Evolutionary conservation across 2,113 vertebrate genomes (phyloP), one percentile per base, ranked within the genome.

Genomic region (Gadus chalcogrammus): DNA sequence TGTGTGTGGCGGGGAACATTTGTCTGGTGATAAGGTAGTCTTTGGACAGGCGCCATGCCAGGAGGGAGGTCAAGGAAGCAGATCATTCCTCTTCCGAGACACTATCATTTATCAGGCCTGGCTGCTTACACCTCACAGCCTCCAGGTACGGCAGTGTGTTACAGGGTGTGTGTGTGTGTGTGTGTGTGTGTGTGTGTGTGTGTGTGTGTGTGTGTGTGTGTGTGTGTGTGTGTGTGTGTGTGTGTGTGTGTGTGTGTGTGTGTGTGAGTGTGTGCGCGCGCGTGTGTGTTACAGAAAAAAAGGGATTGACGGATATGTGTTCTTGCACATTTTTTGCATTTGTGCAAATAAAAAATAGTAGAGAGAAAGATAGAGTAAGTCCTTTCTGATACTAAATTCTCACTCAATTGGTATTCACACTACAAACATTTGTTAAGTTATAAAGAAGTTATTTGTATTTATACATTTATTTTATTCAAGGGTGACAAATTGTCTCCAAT

Each of bases 51-150:
- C 88, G 84, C 85, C 82, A 87, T 88, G 88, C 87, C 84, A 88
- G 85, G 75, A 85, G 87, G 85, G 87, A 85, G 87, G 88, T 90
- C 88, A 88, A 84, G 84, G 76, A 78, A 88, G 78, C 78, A 75
- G 84, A 76, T 88, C 85, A 87, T 88, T 88, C 78, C 83, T 87
- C 88, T 85, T 85, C 68, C 64, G 8, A 67, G 88, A 88, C 87
- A 84, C 82, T 87, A 85, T 53, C 76, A 88, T 90, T 88, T 82
- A 84, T 90, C 87, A 82, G 82, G 75, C 72, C 71, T 80, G 85
- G 81, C 83, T 87, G 74, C 80, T 79, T 85, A 82, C 73, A 84
- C 84, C 84, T 83, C 80, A 87, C 70, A 79, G 75, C 84, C 85
- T 72, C 71, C 65, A 86, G 82, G 42, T 48, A 48, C 42, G 11